Evolutionary conservation across 2,888 invertebrate genomes (phyloP).

Genomic region (Coleophora deauratella): DNA sequence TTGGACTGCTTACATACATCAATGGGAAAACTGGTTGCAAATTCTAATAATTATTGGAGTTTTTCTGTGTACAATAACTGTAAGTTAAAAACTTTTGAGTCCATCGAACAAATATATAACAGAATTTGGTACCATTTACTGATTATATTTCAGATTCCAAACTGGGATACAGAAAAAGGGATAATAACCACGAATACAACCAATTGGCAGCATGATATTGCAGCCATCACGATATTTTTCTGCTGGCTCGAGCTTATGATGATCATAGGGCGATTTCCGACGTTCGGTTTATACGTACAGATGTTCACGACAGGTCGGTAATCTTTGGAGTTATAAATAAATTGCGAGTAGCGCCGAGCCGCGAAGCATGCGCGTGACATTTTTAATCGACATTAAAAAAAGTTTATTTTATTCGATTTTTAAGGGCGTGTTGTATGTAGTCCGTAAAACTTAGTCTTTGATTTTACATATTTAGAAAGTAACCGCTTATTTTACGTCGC

Average conservation of each 20-base stretch:
- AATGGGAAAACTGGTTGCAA: slow-evolving; percentile 91
- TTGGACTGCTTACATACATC: slow-evolving; percentile 80
- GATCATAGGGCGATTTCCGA: slow-evolving; percentile 88
- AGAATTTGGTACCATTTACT: neutral
- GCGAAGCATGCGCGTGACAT: too few species aligned
- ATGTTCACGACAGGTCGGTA: slow-evolving; percentile 84
- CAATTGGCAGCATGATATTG: slow-evolving; percentile 86
- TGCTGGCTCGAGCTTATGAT: slow-evolving; percentile 91
- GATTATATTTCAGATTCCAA: slow-evolving; percentile 44
- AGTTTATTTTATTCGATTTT: too few species aligned
- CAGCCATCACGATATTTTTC: slow-evolving; percentile 84
- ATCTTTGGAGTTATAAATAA: too few species aligned
- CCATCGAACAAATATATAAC: neutral
- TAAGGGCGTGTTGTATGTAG: too few species aligned
- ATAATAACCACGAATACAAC: slow-evolving; percentile 47
- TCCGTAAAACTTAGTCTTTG: too few species aligned
- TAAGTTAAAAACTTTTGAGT: neutral
- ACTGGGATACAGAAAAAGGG: slow-evolving; percentile 46
- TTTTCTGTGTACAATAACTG: slow-evolving; percentile 77
- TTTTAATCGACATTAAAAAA: too few species aligned
- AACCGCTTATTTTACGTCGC: too few species aligned
- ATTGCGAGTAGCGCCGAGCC: too few species aligned
- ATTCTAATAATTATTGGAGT: slow-evolving; percentile 84
- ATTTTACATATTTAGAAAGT: too few species aligned
- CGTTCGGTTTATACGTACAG: slow-evolving; percentile 89